Conservation (phyloP, 2,888 invertebrate species). For the Xylophagus ater region DNA sequence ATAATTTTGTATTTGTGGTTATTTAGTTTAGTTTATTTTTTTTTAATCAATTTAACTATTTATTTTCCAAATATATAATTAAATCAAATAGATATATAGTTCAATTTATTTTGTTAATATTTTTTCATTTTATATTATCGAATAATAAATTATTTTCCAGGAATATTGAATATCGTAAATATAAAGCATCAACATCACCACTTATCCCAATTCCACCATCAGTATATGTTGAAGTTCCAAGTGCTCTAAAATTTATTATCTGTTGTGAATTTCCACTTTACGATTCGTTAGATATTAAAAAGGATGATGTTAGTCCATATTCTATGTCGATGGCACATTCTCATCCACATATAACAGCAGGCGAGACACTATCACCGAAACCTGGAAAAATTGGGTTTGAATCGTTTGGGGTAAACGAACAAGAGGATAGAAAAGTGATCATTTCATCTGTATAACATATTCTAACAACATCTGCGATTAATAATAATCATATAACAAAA, state of each 20-base stretch:
- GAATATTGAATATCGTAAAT: conserved; percentile 74
- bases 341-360: conserved; percentile 36
- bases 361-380: conserved; percentile 26
- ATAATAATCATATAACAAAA: conserved; percentile 27
- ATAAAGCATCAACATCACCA: conserved; percentile 80
- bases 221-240: conserved; percentile 77
- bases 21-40: too few relatives aligned
- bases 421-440: neutral
- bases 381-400: conserved; percentile 13
- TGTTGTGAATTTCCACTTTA: conserved; percentile 88
- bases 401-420: neutral
- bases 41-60: too few relatives aligned
- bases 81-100: too few relatives aligned
- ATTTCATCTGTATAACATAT: neutral
- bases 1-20: too few relatives aligned
- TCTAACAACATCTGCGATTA: conserved; percentile 13
- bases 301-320: conserved; percentile 34
- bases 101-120: too few relatives aligned
- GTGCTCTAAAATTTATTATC: conserved; percentile 66
- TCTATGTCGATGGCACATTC: conserved; percentile 37
- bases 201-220: conserved; percentile 79
- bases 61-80: too few relatives aligned
- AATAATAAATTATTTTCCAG: too few relatives aligned
- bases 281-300: conserved; percentile 52
- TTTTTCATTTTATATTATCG: too few relatives aligned